Conservation (phyloP, 2,888 invertebrate genomes). For the Thereva nobilitata region DNA sequence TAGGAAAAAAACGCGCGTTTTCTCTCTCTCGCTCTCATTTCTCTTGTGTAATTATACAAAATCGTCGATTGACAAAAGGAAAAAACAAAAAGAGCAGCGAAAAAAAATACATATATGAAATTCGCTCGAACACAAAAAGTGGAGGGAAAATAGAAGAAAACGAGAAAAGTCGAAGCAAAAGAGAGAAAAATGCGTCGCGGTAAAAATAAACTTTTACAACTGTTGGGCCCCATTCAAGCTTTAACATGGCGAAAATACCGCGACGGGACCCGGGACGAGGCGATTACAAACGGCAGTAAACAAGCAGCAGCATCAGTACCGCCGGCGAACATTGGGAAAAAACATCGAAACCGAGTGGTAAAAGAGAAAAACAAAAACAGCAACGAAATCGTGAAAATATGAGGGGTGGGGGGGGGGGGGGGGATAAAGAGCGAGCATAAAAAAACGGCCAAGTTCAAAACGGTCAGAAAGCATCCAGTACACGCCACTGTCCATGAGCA, state of each 20-base stretch:
- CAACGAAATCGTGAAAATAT: too few species aligned
- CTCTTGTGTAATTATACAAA: background rate
- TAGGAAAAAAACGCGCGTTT: background rate
- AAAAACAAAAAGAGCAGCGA: background rate
- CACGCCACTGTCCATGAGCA: background rate
- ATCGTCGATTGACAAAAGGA: background rate
- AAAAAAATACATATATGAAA: background rate
- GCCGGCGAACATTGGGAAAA: background rate
- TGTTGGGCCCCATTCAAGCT: slow-evolving; percentile 4
- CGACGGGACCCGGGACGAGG: slow-evolving; percentile 1
- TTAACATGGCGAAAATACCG: slow-evolving; percentile 1
- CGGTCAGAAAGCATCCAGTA: background rate
- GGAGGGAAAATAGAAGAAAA: background rate
- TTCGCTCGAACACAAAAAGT: too few species aligned
- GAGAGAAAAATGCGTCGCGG: background rate
- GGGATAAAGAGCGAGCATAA: background rate
- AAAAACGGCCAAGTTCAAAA: background rate
- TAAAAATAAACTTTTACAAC: slow-evolving; percentile 29
- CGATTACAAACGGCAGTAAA: slow-evolving; percentile 10
- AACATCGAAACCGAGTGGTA: background rate
- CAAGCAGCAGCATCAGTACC: slow-evolving; percentile 19
- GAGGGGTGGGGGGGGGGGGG: too few species aligned
- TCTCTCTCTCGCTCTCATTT: slow-evolving; percentile 7
- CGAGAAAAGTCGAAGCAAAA: background rate
- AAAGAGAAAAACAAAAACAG: too few species aligned